Percentiles rank a stretch among this genome's conserved stretches.
These are phyloP conservation scores for Nowickia ferox DNA, from an alignment of 2,888 invertebrate species.

Conservation along the genomic window DNA sequence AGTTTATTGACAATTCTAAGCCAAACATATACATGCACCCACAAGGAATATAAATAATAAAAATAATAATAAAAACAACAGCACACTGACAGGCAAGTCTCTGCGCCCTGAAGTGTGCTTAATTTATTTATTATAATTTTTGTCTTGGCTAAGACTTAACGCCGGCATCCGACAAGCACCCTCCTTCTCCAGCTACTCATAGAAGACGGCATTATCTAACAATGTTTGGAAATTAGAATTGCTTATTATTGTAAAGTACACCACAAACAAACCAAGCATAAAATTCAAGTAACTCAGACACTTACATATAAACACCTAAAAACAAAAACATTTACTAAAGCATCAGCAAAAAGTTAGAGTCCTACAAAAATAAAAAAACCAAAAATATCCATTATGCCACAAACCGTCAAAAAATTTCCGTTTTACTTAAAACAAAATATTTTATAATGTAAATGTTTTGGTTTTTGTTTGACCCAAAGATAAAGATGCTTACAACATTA, in stretches of 20 bases:
- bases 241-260: constrained; percentile 16
- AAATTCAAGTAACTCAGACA: constrained; percentile 41
- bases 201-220: not conserved
- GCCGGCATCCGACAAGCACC: constrained; percentile 16
- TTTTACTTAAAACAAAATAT: constrained; percentile 42
- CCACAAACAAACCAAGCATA: constrained; percentile 58
- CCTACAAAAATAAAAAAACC: constrained; percentile 18
- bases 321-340: constrained; percentile 26
- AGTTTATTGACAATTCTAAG: constrained; percentile 44
- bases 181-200: not conserved
- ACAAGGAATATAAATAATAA: not conserved
- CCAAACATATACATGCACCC: not conserved
- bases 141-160: constrained; percentile 47
- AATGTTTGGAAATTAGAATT: constrained; percentile 4
- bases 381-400: constrained; percentile 39
- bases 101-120: constrained; percentile 73
- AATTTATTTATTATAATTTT: constrained; percentile 79
- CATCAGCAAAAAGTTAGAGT: constrained; percentile 29
- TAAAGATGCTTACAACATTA: constrained; percentile 35
- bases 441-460: constrained; percentile 47
- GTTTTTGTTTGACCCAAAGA: constrained; percentile 47
- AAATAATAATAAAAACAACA: constrained; percentile 13
- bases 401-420: constrained; percentile 58
- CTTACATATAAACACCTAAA: constrained; percentile 41
- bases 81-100: constrained; percentile 40